Conservation (phyloP, 1,140 invertebrate species). For the Scaptomyza montana region DNA sequence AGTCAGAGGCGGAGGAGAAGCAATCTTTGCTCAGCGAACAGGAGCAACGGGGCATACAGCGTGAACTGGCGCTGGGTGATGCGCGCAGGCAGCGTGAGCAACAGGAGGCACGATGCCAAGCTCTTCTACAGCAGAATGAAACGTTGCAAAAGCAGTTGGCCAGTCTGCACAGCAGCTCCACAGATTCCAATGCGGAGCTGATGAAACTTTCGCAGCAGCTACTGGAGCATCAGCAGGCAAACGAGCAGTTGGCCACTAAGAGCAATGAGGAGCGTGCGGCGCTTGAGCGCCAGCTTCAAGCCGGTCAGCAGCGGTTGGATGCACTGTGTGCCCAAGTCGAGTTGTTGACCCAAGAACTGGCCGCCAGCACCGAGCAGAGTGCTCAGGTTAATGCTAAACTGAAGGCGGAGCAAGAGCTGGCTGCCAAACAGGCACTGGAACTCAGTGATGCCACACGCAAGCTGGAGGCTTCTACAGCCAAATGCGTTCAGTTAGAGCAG, state of each 20-base stretch:
- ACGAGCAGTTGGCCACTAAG: conserved; percentile 56
- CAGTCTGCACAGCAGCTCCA: conserved; percentile 47
- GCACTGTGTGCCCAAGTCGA: conserved; percentile 57
- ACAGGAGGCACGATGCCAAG: conserved; percentile 56
- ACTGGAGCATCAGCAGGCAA: conserved; percentile 55
- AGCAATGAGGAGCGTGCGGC: conserved; percentile 46
- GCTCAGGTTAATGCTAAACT: conserved; percentile 39
- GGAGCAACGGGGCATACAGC: conserved; percentile 57
- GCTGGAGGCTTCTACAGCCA: conserved; percentile 36
- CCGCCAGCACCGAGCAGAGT: conserved; percentile 42
- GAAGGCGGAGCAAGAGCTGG: conserved; percentile 49
- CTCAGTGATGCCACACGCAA: conserved; percentile 53
- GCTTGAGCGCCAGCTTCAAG: conserved; percentile 55
- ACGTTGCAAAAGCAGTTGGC: conserved; percentile 57
- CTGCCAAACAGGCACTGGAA: conserved; percentile 48
- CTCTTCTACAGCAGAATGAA: conserved; percentile 54
- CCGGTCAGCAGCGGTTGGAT: conserved; percentile 54
- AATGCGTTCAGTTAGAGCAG: conserved; percentile 36
- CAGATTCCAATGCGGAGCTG: conserved; percentile 61
- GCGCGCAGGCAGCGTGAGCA: conserved; percentile 54
- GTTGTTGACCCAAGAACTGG: conserved; percentile 52
- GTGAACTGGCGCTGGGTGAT: conserved; percentile 56
- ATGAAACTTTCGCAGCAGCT: conserved; percentile 55
- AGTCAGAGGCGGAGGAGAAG: conserved; percentile 74
- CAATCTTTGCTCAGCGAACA: conserved; percentile 55